Evolutionary conservation across 2,113 vertebrate genomes (phyloP).

Genomic region (Oryzias curvinotus): DNA sequence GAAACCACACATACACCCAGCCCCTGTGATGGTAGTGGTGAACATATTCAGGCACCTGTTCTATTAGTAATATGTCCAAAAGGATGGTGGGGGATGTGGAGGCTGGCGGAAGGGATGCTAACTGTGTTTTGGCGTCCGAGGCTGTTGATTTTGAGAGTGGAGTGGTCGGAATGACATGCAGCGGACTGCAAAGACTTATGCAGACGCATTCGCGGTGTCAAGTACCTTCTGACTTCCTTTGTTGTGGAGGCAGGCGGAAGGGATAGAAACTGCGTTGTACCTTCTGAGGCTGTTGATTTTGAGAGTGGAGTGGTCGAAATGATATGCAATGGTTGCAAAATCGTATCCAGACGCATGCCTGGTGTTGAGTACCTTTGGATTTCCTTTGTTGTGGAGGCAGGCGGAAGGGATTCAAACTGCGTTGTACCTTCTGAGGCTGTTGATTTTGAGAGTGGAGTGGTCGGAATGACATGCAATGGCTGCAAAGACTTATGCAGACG

Average conservation of each 20-base stretch:
- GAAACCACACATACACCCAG: constrained; percentile 85
- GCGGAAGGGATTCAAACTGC: not conserved
- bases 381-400: not conserved
- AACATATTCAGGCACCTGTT: constrained; percentile 63
- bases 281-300: not conserved
- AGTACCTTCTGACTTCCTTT: not conserved
- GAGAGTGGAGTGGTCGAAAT: not conserved
- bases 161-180: not conserved
- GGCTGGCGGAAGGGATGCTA: not conserved
- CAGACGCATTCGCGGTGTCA: no score
- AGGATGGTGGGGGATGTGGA: not conserved
- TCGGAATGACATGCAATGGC: not conserved
- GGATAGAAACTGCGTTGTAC: not conserved
- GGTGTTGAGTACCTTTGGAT: no score
- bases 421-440: not conserved
- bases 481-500: not conserved
- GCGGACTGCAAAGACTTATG: no score
- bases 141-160: not conserved
- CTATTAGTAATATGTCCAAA: constrained; percentile 61
- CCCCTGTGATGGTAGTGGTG: constrained; percentile 77
- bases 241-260: not conserved
- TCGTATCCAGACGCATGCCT: no score
- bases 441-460: not conserved
- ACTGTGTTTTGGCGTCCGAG: not conserved
- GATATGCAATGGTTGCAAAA: not conserved